Base-by-base conservation (phyloP, 2,113 vertebrate genomes). In the Sterna hirundo region DNA sequence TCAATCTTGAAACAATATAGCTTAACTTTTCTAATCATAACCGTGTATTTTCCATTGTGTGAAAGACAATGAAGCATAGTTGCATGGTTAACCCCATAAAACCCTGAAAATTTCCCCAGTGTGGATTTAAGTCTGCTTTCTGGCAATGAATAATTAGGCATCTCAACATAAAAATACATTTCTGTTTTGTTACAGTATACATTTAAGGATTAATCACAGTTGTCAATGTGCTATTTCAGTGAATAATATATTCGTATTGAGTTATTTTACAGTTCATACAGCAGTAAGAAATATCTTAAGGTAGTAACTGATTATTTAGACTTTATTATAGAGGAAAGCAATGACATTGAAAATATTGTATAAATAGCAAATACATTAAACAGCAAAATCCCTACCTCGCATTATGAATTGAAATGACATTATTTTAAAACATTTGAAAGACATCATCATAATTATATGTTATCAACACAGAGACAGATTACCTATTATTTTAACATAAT, bases 291-390 rank as follows among this genome's bases (percentile, higher is more conserved):
- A 82, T 93, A 75, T 88, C 79, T 96, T 79, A 61, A 69, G 85
- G 75, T 96, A 66, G 72, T 81, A 96, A 91, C 94, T 88, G 92
- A 96, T 91, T 97, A 96, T 96, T 95, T 96, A 88, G 80, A 94
- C 32, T 92, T 94, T 97, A 88, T 91, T 66, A 34, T 58, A 95
- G 83, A 96, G 78, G 83, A 97, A 96, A 93, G 96, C 88, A 94
- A 96, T 91, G 97, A 93, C 91, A 97, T 96, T 88, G 95, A 96
- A 97, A 96, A 97, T 97, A 97, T 96, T 98, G 77, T 90, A 88
- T 94, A 97, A 98, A 97, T 82, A 97, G 74, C 82, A 94, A 95
- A 85, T 85, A 88, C 61, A 88, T 90, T 90, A 94, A 93, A 70
- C 94, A 93, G 96, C 94, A 97, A 94, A 97, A 89, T 85, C 88